Conservation (phyloP, 2,888 invertebrate genomes). For the Quadriops clusia region DNA sequence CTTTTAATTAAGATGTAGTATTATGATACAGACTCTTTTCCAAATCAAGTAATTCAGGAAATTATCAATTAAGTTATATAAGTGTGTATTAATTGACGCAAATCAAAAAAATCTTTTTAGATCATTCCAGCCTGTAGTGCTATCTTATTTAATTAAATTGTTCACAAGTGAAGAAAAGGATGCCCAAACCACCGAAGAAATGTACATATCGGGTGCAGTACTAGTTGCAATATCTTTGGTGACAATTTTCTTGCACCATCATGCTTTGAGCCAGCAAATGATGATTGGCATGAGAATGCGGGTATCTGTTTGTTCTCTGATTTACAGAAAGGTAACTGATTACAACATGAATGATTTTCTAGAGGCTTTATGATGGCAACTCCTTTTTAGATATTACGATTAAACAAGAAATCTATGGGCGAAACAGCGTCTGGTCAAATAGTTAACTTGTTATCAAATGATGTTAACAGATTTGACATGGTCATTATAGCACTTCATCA, state of each 20-base stretch:
- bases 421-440: conserved; percentile 74
- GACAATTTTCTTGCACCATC: conserved; percentile 44
- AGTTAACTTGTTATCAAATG: conserved; percentile 73
- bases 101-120: conserved; percentile 30
- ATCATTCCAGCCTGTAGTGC: conserved; percentile 49
- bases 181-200: conserved; percentile 10
- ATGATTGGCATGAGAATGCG: conserved; percentile 61
- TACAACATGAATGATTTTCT: neutral
- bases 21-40: too few relatives aligned
- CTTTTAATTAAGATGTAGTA: too few relatives aligned
- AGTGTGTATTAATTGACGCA: conserved; percentile 7
- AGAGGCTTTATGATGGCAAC: neutral
- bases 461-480: conserved; percentile 69
- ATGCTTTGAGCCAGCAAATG: conserved; percentile 39
- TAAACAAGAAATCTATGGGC: conserved; percentile 58
- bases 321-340: conserved; percentile 59
- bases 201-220: conserved; percentile 16
- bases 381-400: conserved; percentile 39
- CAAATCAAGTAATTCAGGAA: too few relatives aligned
- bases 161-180: conserved; percentile 32
- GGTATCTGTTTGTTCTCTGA: conserved; percentile 57
- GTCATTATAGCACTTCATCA: conserved; percentile 58
- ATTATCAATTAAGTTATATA: neutral
- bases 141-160: conserved; percentile 47
- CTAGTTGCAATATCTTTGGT: conserved; percentile 14